phyloP scores from a whole-genome alignment of 1,140 invertebrate species.

The Magallana angulata region DNA sequence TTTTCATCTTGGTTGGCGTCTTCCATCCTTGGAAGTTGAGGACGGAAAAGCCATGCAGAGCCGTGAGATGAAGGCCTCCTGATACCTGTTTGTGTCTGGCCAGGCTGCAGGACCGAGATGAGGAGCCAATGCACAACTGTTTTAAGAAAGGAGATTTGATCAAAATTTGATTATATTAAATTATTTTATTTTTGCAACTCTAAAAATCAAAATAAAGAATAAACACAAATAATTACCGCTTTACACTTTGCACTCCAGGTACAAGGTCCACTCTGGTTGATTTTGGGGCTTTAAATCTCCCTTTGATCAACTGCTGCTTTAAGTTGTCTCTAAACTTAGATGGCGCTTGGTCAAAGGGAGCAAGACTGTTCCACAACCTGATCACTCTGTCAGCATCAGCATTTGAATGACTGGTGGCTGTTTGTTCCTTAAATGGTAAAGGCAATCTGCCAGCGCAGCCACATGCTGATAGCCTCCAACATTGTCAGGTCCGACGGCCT shows the following conservation, averaged over 20 bases:
- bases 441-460: conserved; percentile 24
- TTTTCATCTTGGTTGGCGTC: too few species aligned
- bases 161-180: neutral
- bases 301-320: neutral
- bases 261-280: neutral
- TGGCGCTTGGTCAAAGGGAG: conserved; percentile 1
- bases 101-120: neutral
- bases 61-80: too few species aligned
- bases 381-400: neutral
- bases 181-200: neutral
- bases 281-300: conserved; percentile 9
- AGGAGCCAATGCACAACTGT: neutral
- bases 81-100: conserved; percentile 21
- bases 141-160: neutral
- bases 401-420: neutral
- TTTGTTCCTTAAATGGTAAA: neutral
- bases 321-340: conserved; percentile 15
- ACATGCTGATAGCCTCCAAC: conserved; percentile 22
- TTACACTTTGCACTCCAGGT: neutral
- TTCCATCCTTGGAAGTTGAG: too few species aligned
- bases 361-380: conserved; percentile 2
- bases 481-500: conserved; percentile 16
- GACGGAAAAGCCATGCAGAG: too few species aligned
- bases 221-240: neutral
- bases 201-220: neutral